Conservation (phyloP, 2,797 vertebrate species). For the Urosaurus nigricauda region DNA sequence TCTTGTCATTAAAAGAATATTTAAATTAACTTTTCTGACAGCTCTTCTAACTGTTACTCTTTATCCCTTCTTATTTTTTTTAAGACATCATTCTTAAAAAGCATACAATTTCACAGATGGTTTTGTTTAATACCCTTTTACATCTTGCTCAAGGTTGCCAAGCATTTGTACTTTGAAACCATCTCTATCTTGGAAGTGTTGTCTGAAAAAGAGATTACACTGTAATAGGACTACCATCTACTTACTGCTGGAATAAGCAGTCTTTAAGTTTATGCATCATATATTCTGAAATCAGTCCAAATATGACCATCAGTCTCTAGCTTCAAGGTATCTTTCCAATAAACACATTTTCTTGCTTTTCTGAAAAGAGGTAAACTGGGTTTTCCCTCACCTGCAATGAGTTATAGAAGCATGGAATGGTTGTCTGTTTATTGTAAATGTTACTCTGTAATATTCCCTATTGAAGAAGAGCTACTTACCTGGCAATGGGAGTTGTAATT, state of each 20-base stretch:
- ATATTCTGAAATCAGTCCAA: constrained; percentile 26
- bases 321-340: constrained; percentile 8
- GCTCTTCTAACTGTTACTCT: background rate
- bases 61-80: background rate
- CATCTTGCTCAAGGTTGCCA: background rate
- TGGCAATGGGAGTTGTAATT: background rate
- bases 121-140: constrained; percentile 8
- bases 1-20: background rate
- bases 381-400: background rate
- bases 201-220: constrained; percentile 11
- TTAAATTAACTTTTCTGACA: constrained; percentile 11
- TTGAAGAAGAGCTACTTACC: constrained; percentile 7
- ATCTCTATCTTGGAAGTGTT: constrained; percentile 15
- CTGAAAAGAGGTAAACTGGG: background rate
- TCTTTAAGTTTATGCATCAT: background rate
- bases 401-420: fast-evolving
- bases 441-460: constrained; percentile 19
- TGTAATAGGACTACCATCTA: constrained; percentile 3
- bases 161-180: constrained; percentile 13
- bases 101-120: background rate
- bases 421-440: constrained; percentile 11
- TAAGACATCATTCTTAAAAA: background rate
- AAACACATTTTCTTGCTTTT: constrained; percentile 25
- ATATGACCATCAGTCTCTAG: background rate
- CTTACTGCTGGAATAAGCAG: background rate